Base-by-base conservation (phyloP, 2,888 invertebrate species). In the Zhengitettix transpicula region DNA sequence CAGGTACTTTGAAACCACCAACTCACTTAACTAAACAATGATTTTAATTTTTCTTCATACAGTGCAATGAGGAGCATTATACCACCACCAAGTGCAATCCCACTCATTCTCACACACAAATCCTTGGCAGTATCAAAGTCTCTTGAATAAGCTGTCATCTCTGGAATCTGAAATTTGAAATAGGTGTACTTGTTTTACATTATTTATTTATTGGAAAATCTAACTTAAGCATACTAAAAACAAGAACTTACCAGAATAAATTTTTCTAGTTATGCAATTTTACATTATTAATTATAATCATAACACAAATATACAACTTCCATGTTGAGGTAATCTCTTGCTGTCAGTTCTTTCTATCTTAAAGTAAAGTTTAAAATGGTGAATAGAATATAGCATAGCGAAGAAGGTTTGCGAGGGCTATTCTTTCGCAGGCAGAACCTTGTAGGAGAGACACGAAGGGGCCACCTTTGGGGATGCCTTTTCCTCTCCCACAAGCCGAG, bases 41-140 rank as follows among this genome's bases (percentile, higher is more conserved):
- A n/a, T 16, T 40, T 41, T 40, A 63, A n/a, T 28, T 15, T 40
- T 52, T 76, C 71, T 72, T 88, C 88, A 67, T 84, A 82, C 9
- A 87, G 70, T 1, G 87, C 87, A 65, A 88, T 88, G 61, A 81
- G 67, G 59, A 87, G 72, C 88, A 88, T 88, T 63, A 89, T 84
- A 42, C 79, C 71, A 53, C 83, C 83, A 1, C 88, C 88, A 1
- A 78, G 67, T 28, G 82, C 69, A 65, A 88, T 82, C 14, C 88
- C 88, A 10, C 78, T 65, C 28, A 83, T 73, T 66, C 87, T 85
- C 58, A 87, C 73, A 15, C 83, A 64, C 63, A 84, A 75, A 64
- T 78, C 76, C 57, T 78, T 71, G 60, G 77, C 72, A 67, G 78
- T 78, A 1, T 76, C 75, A 9, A 65, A 77, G 73, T 67, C 77